These are phyloP conservation scores for Naso thynnoides DNA, from an alignment of 2,797 vertebrate species.

Conservation along the genomic window DNA sequence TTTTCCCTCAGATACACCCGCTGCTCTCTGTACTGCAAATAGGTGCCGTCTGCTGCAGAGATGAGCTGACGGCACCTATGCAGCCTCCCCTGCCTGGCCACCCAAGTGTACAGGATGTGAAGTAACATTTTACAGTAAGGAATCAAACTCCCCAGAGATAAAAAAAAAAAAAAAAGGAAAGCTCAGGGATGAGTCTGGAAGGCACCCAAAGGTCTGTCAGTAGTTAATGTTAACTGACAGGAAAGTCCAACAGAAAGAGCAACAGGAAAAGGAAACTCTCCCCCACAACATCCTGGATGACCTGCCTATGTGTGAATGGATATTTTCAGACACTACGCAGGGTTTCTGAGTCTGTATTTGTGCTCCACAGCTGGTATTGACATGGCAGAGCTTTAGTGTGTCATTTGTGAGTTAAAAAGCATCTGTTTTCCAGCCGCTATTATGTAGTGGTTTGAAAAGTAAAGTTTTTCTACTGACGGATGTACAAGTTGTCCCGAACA, in stretches of 20 bases:
- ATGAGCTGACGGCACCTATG: constrained; percentile 8
- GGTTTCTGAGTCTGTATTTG: constrained; percentile 56
- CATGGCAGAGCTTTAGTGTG: constrained; percentile 43
- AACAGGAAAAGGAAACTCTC: constrained; percentile 84
- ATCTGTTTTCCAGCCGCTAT: constrained; percentile 24
- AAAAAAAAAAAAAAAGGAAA: constrained; percentile 23
- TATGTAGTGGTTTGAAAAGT: constrained; percentile 33
- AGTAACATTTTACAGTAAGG: constrained; percentile 67
- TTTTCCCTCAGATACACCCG: constrained; percentile 38
- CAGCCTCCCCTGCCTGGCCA: constrained; percentile 65
- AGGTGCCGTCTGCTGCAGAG: constrained; percentile 37
- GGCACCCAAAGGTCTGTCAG: constrained; percentile 73
- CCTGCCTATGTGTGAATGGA: constrained; percentile 68
- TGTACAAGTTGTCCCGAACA: constrained; percentile 44
- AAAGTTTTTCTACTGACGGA: constrained; percentile 27
- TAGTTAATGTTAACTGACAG: constrained; percentile 74
- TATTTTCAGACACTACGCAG: constrained; percentile 72
- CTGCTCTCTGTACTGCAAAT: constrained; percentile 28
- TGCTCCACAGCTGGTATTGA: constrained; percentile 57
- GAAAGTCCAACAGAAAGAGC: constrained; percentile 79
- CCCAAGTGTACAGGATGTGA: constrained; percentile 81
- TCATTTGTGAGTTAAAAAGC: constrained; percentile 40
- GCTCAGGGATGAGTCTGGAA: constrained; percentile 71
- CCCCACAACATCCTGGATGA: constrained; percentile 81
- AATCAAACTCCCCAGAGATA: constrained; percentile 58